A percentile compares a stretch with the other conserved stretches of the same genome.
phyloP scores from a whole-genome alignment of 2,888 invertebrate species.

The Hedychridium roseum region DNA sequence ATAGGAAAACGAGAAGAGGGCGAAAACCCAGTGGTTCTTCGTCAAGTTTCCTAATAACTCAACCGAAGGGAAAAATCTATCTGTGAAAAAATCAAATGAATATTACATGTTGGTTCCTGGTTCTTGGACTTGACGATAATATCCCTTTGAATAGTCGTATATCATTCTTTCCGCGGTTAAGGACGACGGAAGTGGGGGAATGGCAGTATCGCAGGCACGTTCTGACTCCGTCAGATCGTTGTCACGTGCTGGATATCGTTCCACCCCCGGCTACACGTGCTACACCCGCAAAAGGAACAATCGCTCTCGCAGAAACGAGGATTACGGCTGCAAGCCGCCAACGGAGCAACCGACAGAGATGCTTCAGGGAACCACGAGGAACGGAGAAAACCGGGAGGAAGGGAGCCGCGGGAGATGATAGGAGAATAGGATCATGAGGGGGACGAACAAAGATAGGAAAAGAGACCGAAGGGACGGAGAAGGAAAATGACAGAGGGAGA shows the following conservation, averaged over 20 bases:
- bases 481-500: conserved; percentile 19
- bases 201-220: too few species aligned
- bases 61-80: too few species aligned
- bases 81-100: too few species aligned
- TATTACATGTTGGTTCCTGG: too few species aligned
- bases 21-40: background rate
- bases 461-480: conserved; percentile 9
- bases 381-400: background rate
- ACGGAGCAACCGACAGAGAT: background rate
- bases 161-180: too few species aligned
- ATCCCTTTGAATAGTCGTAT: too few species aligned
- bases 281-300: conserved; percentile 23
- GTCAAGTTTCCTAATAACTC: too few species aligned
- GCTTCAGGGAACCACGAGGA: conserved; percentile 1
- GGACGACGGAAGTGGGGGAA: too few species aligned
- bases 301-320: conserved; percentile 7
- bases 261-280: conserved; percentile 1
- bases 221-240: too few species aligned
- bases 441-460: background rate
- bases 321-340: conserved; percentile 4
- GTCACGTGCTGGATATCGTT: conserved; percentile 1
- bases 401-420: background rate
- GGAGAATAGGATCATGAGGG: conserved; percentile 1
- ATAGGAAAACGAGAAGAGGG: background rate
- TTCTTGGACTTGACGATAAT: too few species aligned